Conservation (phyloP, 2,888 invertebrate species). For the Tachystola acroxantha region DNA sequence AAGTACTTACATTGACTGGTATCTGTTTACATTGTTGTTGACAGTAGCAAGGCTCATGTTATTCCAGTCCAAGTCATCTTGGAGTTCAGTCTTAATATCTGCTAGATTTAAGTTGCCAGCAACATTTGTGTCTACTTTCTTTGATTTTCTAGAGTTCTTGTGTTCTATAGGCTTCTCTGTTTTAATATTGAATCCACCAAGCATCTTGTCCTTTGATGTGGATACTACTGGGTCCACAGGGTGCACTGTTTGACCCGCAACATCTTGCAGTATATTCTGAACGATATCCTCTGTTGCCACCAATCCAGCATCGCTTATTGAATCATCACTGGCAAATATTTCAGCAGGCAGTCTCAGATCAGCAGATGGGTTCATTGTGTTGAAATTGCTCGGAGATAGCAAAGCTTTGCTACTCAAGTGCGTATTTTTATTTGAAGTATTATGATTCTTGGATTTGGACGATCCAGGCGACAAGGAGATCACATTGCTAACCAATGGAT, state of each 20-base stretch:
- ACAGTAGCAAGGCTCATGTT: conserved; percentile 70
- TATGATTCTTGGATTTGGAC: conserved; percentile 35
- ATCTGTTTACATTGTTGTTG: conserved; percentile 56
- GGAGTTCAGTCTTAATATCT: conserved; percentile 69
- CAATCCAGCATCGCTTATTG: conserved; percentile 57
- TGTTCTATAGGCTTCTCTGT: conserved; percentile 42
- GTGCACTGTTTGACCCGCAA: conserved; percentile 16
- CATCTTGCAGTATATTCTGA: conserved; percentile 41
- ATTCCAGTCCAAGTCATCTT: conserved; percentile 69
- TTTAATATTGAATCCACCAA: conserved; percentile 67
- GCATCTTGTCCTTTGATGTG: conserved; percentile 54
- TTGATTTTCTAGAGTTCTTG: conserved; percentile 42
- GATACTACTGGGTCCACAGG: conserved; percentile 28
- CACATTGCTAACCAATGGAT: conserved; percentile 30
- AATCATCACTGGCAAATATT: conserved; percentile 73
- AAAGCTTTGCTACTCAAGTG: conserved; percentile 31
- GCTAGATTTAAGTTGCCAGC: conserved; percentile 42
- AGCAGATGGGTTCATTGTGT: conserved; percentile 52
- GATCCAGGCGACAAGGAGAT: conserved; percentile 34
- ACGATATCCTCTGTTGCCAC: conserved; percentile 42
- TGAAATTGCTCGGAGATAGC: conserved; percentile 43
- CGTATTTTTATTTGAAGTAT: conserved; percentile 21
- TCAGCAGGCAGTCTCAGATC: conserved; percentile 68
- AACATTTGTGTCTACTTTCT: conserved; percentile 40
- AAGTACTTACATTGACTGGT: conserved; percentile 65